Evolutionary conservation across 1,140 invertebrate species (phyloP), one percentile per base, ranked within the genome.

Genomic region (Ostrea edulis): DNA sequence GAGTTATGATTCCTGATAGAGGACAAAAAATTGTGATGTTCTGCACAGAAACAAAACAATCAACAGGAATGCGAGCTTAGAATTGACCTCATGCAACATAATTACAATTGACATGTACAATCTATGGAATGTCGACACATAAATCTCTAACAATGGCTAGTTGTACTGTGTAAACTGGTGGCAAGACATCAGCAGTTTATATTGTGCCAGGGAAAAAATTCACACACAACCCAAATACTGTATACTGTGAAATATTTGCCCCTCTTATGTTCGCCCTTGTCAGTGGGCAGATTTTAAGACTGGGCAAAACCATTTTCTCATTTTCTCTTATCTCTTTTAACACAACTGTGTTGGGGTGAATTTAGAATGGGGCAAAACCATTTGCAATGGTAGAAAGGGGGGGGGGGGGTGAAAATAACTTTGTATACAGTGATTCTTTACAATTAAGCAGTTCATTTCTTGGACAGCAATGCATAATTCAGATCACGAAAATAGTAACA

Each of bases 111-210:
- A 62, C 17, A 58, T 58, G 55, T 12, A 12, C 55, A 62, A 17
- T 20, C 17, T 20, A 20, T 62, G 55, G n/a, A 62, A 62, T 62
- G 35, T 44, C 35, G 2, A 17, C 17, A 62, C n/a, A n/a, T 20
- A 62, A 62, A 62, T 44, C 14, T 62, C n/a, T 3, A 62, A n/a
- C n/a, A n/a, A 62, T 20, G 14, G 55, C 14, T 62, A n/a, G 55
- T 5, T 62, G 55, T 62, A 5, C 17, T 29, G 68, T 77, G 68
- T 29, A 11, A 29, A 35, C 25, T 77, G 29, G 29, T 77, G 68
- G 68, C 68, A 77, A 77, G 68, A 25, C 11, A 77, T 77, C 68
- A 77, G 68, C 68, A 12, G 25, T 77, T 44, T 35, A 14, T 77
- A 29, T 35, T 12, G 14, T 44, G 68, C 25, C 22, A 29, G 65